Evolutionary conservation across 2,797 vertebrate species (phyloP).

Genomic region (Pseudochaenichthys georgianus): DNA sequence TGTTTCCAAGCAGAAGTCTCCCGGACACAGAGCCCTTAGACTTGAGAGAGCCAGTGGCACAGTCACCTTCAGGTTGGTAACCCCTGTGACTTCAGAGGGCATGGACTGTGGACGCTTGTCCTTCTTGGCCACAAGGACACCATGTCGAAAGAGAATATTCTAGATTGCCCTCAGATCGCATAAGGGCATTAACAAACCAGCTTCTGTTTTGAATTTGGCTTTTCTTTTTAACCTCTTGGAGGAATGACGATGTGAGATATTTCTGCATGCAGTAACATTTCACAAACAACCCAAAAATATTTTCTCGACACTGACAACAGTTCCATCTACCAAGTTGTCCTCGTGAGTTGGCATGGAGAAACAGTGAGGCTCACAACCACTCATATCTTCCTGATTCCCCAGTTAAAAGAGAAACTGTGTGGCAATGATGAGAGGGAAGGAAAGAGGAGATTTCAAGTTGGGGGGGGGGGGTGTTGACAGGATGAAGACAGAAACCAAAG

Average conservation of each 20-base stretch:
- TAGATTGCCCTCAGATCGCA: slow-evolving; percentile 88
- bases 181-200: slow-evolving; percentile 91
- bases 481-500: slow-evolving; percentile 56
- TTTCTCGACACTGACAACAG: slow-evolving; percentile 22
- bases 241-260: background rate
- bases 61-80: slow-evolving; percentile 87
- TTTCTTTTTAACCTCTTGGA: slow-evolving; percentile 23
- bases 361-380: slow-evolving; percentile 48
- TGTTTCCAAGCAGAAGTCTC: slow-evolving; percentile 91
- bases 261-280: slow-evolving; percentile 6
- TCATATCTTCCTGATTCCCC: slow-evolving; percentile 61
- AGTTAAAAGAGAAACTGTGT: slow-evolving; percentile 53
- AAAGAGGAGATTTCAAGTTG: slow-evolving; percentile 50
- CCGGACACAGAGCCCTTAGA: slow-evolving; percentile 86
- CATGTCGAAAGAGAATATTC: slow-evolving; percentile 90
- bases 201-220: slow-evolving; percentile 85
- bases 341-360: slow-evolving; percentile 49
- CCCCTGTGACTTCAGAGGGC: slow-evolving; percentile 87
- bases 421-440: slow-evolving; percentile 30
- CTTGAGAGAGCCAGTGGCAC: slow-evolving; percentile 87
- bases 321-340: slow-evolving; percentile 24
- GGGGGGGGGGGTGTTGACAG: slow-evolving; percentile 47
- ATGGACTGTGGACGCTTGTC: slow-evolving; percentile 85
- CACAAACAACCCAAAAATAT: slow-evolving; percentile 10
- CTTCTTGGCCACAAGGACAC: slow-evolving; percentile 90